Conservation (phyloP, 2,797 vertebrate genomes). For the Helicolenus hilgendorfi region DNA sequence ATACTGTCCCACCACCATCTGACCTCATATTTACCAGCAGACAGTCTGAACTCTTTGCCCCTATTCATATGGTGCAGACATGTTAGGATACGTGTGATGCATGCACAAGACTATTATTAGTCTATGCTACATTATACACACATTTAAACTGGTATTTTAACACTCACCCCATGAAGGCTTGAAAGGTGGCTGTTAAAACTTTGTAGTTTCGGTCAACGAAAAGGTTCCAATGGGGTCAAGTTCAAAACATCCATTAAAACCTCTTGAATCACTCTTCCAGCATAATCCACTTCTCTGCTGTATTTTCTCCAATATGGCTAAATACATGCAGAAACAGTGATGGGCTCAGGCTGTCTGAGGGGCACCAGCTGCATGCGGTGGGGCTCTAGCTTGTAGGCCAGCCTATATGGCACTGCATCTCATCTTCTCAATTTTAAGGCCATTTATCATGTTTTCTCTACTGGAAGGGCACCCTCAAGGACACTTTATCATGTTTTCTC, state of each 20-base stretch:
- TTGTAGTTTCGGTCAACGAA: too few relatives aligned
- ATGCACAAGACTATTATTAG: not conserved
- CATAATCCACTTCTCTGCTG: not conserved
- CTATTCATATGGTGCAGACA: slow-evolving; percentile 13
- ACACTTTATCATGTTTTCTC: too few relatives aligned
- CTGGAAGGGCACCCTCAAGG: too few relatives aligned
- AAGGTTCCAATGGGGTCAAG: not conserved
- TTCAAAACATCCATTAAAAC: not conserved
- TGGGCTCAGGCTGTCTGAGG: too few relatives aligned
- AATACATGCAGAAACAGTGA: not conserved
- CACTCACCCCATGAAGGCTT: not conserved
- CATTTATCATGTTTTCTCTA: too few relatives aligned
- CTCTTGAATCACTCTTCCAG: not conserved
- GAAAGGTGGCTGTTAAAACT: not conserved
- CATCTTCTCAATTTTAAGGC: too few relatives aligned
- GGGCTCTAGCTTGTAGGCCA: too few relatives aligned
- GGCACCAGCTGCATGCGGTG: too few relatives aligned
- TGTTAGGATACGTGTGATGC: not conserved
- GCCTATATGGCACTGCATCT: too few relatives aligned
- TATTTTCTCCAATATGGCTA: not conserved
- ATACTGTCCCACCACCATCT: not conserved
- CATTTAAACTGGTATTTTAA: not conserved
- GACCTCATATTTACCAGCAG: slow-evolving; percentile 35
- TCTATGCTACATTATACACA: not conserved
- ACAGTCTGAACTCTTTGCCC: slow-evolving; percentile 45